Percentiles rank a stretch among this genome's conserved stretches.
Conservation (phyloP, 2,113 vertebrate species). For the Silurus asotus region DNA sequence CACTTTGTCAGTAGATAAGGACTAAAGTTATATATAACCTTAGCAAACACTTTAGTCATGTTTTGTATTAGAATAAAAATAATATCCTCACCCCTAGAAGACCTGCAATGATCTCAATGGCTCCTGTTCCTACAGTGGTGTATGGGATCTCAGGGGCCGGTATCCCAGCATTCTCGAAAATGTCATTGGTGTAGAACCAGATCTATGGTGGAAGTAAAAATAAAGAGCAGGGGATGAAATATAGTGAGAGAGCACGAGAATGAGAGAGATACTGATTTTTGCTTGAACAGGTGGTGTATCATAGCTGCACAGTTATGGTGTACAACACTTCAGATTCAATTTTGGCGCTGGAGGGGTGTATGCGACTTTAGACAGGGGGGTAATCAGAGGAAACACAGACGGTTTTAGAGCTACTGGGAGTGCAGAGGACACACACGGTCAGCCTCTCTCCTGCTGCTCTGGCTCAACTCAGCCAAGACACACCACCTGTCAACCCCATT, state of each 20-base stretch:
- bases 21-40: background rate
- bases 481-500: constrained; percentile 62
- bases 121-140: constrained; percentile 82
- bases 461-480: constrained; percentile 59
- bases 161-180: constrained; percentile 83
- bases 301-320: constrained; percentile 50
- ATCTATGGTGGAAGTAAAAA: constrained; percentile 70
- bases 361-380: constrained; percentile 56
- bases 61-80: background rate
- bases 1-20: background rate
- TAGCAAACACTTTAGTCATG: background rate
- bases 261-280: constrained; percentile 40
- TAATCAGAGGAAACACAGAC: constrained; percentile 61
- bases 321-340: constrained; percentile 63
- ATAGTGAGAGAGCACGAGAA: background rate
- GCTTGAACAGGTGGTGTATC: constrained; percentile 55
- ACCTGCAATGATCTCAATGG: constrained; percentile 82
- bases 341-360: constrained; percentile 57
- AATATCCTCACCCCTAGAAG: constrained; percentile 78
- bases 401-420: constrained; percentile 58
- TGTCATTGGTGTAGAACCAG: constrained; percentile 92
- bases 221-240: background rate
- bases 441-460: constrained; percentile 52
- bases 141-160: constrained; percentile 80
- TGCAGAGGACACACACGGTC: constrained; percentile 55